Base-by-base conservation (phyloP, 2,113 vertebrate genomes). In the Lagopus leucura region DNA sequence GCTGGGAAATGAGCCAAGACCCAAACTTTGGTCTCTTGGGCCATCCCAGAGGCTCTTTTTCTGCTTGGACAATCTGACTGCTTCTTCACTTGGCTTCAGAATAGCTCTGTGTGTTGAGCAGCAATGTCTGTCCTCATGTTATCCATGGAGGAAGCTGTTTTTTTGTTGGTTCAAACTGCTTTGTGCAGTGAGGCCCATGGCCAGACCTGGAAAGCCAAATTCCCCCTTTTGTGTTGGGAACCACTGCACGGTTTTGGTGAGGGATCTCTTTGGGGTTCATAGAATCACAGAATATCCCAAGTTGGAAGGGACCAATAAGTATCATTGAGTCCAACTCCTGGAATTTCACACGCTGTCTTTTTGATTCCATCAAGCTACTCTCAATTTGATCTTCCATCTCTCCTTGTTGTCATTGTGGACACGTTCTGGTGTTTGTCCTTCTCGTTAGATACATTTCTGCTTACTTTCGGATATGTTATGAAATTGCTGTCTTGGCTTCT, bases 1-100 rank as follows among this genome's bases (percentile, higher is more conserved):
- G 36, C 84, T 75, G 77, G 90, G 34, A 86, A 43, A 73, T 65
- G 70, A 84, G 86, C 83, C 90, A 79, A n/a, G 52, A 76, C 28
- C 48, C 57, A 38, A 43, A 65, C 48, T 25, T 1, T 1, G 13
- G 8, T 79, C 66, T 87, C 70, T 14, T 34, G 81, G 65, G 83
- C n/a, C n/a, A 45, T 36, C 57, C 64, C 20, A 65, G 90, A 27
- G 83, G 65, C 52, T 34, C 13, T 57, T 24, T 64, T 40, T 79
- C 54, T 64, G 50, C 66, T 3, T 11, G 71, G 66, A 11, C 58
- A 48, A 3, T 27, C 65, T 61, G 72, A 1, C 5, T 11, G 14
- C 45, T 30, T 24, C 50, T 70, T 10, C 25, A 11, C 50, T 54
- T 54, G 42, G 18, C 42, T 88, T 69, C 61, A 30, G 57, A 36